phyloP scores from a whole-genome alignment of 2,888 invertebrate genomes.

The Aphelenchoides bicaudatus region DNA sequence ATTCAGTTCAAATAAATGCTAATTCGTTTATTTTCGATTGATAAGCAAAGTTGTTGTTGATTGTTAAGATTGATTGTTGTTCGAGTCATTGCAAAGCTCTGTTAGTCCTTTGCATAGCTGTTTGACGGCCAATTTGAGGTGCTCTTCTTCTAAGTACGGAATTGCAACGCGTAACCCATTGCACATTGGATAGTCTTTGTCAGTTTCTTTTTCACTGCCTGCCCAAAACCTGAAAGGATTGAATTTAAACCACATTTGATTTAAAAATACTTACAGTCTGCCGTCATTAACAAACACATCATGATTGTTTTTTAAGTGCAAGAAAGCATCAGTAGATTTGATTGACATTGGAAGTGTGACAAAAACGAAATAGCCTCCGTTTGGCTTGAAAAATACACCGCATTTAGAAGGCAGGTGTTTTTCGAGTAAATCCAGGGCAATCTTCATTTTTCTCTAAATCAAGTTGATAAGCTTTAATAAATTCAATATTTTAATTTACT shows the following conservation, averaged over 20 bases:
- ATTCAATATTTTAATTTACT: neutral
- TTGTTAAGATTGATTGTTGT: neutral
- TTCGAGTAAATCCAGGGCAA: neutral
- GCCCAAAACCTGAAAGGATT: neutral
- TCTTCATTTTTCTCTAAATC: conserved; percentile 1
- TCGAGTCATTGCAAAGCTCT: neutral
- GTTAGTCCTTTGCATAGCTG: neutral
- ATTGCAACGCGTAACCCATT: neutral
- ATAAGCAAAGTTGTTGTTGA: no score
- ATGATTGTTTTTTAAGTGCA: neutral
- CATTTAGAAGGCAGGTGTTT: neutral
- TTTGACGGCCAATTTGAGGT: neutral
- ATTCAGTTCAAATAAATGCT: no score
- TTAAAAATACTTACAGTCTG: neutral
- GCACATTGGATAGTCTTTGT: neutral
- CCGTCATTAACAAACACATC: conserved; percentile 1
- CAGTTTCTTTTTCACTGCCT: neutral
- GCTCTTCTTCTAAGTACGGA: conserved; percentile 1
- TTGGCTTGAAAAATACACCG: neutral
- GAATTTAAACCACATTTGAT: neutral
- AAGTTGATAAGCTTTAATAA: neutral
- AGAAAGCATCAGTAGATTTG: neutral
- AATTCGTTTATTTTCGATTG: no score
- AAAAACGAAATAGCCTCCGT: conserved; percentile 3
- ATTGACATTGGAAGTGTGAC: neutral